These are phyloP conservation scores for Aporophyla nigra DNA, from an alignment of 2,888 invertebrate species.

Conservation along the genomic window DNA sequence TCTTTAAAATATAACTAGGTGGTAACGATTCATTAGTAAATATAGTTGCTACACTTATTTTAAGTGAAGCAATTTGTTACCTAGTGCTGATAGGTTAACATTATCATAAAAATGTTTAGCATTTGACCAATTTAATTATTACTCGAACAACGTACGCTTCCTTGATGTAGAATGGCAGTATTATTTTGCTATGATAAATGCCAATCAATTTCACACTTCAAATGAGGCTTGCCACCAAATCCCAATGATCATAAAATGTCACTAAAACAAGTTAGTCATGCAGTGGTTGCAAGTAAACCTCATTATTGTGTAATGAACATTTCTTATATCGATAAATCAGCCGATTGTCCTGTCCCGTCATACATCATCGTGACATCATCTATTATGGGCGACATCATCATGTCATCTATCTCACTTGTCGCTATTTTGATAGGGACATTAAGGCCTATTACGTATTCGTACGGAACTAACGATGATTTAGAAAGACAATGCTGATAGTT, in stretches of 20 bases:
- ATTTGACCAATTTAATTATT: background rate
- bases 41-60: background rate
- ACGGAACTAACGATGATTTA: slow-evolving; percentile 60
- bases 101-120: background rate
- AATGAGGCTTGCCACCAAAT: slow-evolving; percentile 11
- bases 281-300: slow-evolving; percentile 26
- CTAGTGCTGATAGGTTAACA: background rate
- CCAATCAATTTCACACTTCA: background rate
- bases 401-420: slow-evolving; percentile 65
- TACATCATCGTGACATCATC: slow-evolving; percentile 69
- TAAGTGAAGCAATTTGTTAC: background rate
- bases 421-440: slow-evolving; percentile 65
- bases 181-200: background rate
- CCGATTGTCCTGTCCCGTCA: slow-evolving; percentile 49
- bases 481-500: slow-evolving; percentile 58
- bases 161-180: background rate
- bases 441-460: slow-evolving; percentile 59
- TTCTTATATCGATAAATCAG: slow-evolving; percentile 56
- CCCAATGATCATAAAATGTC: background rate
- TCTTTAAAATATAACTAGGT: slow-evolving; percentile 32
- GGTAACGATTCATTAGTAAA: background rate
- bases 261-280: slow-evolving; percentile 17
- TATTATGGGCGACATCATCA: slow-evolving; percentile 63
- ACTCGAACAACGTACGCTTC: background rate
- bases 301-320: slow-evolving; percentile 53